A percentile compares a stretch with the other conserved stretches of the same genome.
Evolutionary conservation across 2,888 invertebrate genomes (phyloP).

Genomic region (Euproctis similis): DNA sequence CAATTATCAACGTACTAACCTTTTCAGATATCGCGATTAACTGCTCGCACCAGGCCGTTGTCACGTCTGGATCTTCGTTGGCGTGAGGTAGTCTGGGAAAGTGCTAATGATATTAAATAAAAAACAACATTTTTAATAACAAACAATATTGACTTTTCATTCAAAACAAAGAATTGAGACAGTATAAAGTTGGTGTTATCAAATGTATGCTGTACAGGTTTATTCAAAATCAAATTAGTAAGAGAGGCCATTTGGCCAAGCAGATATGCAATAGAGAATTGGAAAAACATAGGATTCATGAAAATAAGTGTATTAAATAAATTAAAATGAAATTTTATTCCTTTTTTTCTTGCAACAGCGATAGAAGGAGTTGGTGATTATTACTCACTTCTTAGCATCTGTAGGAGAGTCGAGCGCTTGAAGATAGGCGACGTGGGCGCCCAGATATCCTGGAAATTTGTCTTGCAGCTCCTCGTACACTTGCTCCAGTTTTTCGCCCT

Average conservation of each 20-base stretch:
- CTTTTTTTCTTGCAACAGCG: too few species aligned
- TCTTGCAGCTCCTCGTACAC: constrained; percentile 84
- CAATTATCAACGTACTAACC: constrained; percentile 47
- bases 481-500: constrained; percentile 79
- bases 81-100: constrained; percentile 64
- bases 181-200: too few species aligned
- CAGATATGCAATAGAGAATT: too few species aligned
- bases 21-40: constrained; percentile 76
- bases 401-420: constrained; percentile 81
- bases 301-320: too few species aligned
- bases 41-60: constrained; percentile 61
- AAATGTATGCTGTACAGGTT: too few species aligned
- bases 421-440: constrained; percentile 86
- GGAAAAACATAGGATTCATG: too few species aligned
- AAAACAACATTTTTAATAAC: too few species aligned
- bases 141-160: too few species aligned
- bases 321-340: not conserved
- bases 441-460: constrained; percentile 83
- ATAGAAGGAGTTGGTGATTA: not conserved
- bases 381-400: constrained; percentile 54
- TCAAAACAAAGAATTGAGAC: too few species aligned
- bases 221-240: too few species aligned
- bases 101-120: too few species aligned
- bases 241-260: too few species aligned
- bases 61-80: constrained; percentile 57